Conservation (phyloP, 1,140 invertebrate genomes). For the Scaptomyza montana region DNA sequence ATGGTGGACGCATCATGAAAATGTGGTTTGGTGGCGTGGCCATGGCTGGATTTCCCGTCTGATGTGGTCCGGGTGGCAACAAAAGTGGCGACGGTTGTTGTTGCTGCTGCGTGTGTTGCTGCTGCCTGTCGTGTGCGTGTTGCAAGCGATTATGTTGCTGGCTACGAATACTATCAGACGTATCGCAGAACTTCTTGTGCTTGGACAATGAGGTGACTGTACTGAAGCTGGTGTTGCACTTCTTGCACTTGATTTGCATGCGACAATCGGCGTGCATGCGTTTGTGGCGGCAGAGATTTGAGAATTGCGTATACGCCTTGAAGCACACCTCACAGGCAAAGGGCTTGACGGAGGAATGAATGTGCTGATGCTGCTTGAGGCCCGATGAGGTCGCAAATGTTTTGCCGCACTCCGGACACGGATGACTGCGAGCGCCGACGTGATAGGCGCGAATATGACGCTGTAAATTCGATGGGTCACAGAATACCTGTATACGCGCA, state of each 20-base stretch:
- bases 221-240: constrained; percentile 96
- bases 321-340: constrained; percentile 97
- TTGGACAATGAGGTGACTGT: constrained; percentile 93
- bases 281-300: constrained; percentile 99
- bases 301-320: constrained; percentile 99
- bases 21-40: constrained; percentile 86
- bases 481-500: constrained; percentile 89
- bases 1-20: constrained; percentile 85
- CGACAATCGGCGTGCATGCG: constrained; percentile 98
- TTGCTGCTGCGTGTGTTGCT: constrained; percentile 22
- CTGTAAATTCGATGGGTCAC: constrained; percentile 97
- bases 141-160: constrained; percentile 9
- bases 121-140: constrained; percentile 12
- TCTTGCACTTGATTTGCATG: constrained; percentile 94
- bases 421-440: constrained; percentile 96
- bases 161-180: constrained; percentile 83
- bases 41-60: constrained; percentile 80
- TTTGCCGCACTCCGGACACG: constrained; percentile 98
- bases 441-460: constrained; percentile 97
- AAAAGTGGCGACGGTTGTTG: constrained; percentile 17
- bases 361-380: constrained; percentile 99
- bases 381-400: constrained; percentile 98
- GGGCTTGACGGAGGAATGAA: constrained; percentile 99
- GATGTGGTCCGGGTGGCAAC: constrained; percentile 28
- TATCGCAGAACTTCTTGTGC: constrained; percentile 93